Conservation (phyloP, 2,888 invertebrate genomes). For the Aphodius granarius region DNA sequence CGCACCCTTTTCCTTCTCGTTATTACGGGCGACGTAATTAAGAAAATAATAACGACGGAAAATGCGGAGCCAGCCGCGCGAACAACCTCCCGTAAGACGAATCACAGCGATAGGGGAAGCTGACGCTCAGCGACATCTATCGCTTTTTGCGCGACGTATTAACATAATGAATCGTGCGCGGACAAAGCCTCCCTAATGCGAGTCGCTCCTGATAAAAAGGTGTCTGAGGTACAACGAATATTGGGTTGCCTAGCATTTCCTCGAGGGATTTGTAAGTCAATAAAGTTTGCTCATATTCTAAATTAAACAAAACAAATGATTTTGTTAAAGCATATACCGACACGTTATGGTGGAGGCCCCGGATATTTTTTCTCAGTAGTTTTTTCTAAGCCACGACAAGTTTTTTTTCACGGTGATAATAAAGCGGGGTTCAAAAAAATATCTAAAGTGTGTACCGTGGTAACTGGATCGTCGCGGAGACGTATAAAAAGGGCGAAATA, state of each 20-base stretch:
- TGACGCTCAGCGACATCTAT: background rate
- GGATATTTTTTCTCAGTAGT: too few species aligned
- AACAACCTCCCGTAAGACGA: background rate
- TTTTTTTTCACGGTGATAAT: background rate
- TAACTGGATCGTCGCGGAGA: background rate
- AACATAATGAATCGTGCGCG: slow-evolving; percentile 12
- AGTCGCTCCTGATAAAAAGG: background rate
- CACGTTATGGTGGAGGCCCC: too few species aligned
- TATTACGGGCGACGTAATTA: slow-evolving; percentile 1
- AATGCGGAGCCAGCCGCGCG: slow-evolving; percentile 4
- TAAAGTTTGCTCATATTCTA: background rate
- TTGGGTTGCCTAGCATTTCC: slow-evolving; percentile 2
- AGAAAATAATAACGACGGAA: slow-evolving; percentile 4
- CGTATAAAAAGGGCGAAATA: background rate
- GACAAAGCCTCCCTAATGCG: slow-evolving; percentile 10
- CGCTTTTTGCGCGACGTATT: slow-evolving; percentile 4
- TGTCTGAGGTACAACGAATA: background rate
- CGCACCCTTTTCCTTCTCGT: background rate
- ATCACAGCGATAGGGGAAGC: background rate
- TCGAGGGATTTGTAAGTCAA: slow-evolving; percentile 1
- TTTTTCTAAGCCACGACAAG: too few species aligned
- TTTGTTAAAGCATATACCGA: too few species aligned
- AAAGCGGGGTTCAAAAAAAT: background rate
- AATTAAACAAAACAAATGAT: background rate
- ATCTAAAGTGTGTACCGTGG: background rate